Base-by-base conservation (phyloP, 2,113 vertebrate species). In the Myxocyprinus asiaticus region DNA sequence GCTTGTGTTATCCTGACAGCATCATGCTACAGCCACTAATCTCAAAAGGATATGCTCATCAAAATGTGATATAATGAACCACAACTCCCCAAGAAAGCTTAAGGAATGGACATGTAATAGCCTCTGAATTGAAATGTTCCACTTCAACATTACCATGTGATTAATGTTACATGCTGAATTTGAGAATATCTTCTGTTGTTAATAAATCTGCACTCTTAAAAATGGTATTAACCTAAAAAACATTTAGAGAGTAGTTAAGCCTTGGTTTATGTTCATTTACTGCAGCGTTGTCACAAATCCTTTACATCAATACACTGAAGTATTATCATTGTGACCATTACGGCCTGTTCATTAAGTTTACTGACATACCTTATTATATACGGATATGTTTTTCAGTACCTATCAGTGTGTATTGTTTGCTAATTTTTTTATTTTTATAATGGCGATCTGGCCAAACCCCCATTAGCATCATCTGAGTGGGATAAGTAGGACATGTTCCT, bases 21-120 rank as follows among this genome's bases (percentile, higher is more conserved):
- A 64, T 64, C 61, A n/a, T 63, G 22, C 59, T 4, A 33, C 12
- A 7, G 2, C 7, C 47, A 63, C 22, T 50, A 15, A 62, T 76
- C 51, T 76, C 45, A 64, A 8, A 76, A 33, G 7, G 44, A 75
- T 62, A 12, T 42, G 22, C 44, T 75, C 72, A 75, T 75, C 72
- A 76, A 76, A 75, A 42, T 33, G 45, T 42, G 61, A 76, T 63
- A 45, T 76, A 76, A 76, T 76, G 61, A 65, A 65, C 8, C 61
- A 42, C 17, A 64, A 64, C 45, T 51, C 33, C 51, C 58, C 47
- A 48, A 75, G 64, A 75, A 42, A 63, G 45, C 45, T 17, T 5
- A 7, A n/a, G 45, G 33, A 63, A 48, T 33, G 33, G 9, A 3
- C 11, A n/a, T 11, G 15, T 14, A 51, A 75, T 51, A 64, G 43